Evolutionary conservation across 1,140 invertebrate genomes (phyloP).

Genomic region (Mizuhopecten yessoensis): DNA sequence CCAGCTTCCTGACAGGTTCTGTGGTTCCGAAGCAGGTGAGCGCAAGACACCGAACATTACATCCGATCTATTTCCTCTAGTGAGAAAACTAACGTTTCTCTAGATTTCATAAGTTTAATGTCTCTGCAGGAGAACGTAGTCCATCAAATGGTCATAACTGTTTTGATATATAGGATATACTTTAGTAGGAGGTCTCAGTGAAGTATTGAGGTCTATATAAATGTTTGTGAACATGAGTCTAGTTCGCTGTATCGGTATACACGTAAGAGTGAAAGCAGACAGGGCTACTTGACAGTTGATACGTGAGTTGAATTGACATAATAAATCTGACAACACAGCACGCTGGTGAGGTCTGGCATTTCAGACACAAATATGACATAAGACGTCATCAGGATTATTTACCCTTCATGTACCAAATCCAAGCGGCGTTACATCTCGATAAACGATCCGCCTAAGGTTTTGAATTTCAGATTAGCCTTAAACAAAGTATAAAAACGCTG

Average conservation of each 20-base stretch:
- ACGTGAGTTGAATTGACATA: too few species aligned
- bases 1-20: neutral
- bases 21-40: neutral
- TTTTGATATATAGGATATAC: neutral
- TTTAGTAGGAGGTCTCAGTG: neutral
- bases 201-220: neutral
- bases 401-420: too few species aligned
- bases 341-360: neutral
- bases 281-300: too few species aligned
- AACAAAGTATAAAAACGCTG: too few species aligned
- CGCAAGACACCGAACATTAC: neutral
- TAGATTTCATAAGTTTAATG: neutral
- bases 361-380: neutral
- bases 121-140: neutral
- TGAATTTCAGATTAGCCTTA: too few species aligned
- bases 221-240: neutral
- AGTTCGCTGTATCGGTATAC: neutral
- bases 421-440: too few species aligned
- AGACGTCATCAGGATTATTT: neutral
- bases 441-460: too few species aligned
- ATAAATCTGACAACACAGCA: neutral
- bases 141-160: neutral
- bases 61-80: neutral
- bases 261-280: too few species aligned
- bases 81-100: neutral